These are phyloP conservation scores for Rhinopomastus cyanomelas DNA, from an alignment of 2,113 vertebrate genomes.

Conservation along the genomic window DNA sequence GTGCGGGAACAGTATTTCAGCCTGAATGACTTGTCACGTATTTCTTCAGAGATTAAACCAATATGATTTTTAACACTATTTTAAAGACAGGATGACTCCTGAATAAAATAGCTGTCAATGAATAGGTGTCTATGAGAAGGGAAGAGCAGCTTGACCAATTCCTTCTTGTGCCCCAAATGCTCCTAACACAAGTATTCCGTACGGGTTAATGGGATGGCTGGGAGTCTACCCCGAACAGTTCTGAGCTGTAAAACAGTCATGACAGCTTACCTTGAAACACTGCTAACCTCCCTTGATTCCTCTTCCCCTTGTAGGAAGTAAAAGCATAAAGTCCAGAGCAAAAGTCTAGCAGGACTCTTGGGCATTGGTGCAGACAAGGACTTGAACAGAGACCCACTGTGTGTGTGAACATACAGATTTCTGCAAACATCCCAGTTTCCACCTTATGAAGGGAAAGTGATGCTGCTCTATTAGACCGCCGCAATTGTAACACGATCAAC, in stretches of 20 bases:
- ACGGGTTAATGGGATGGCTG: not conserved
- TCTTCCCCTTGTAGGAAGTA: not conserved
- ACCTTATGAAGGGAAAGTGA: not conserved
- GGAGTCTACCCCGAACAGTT: not conserved
- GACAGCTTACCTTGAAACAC: not conserved
- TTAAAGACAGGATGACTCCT: not conserved
- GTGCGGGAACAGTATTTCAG: not conserved
- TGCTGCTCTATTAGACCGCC: not conserved
- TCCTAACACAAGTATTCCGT: not conserved
- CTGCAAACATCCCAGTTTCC: not conserved
- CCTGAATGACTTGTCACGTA: not conserved
- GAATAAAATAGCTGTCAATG: not conserved
- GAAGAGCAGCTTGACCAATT: not conserved
- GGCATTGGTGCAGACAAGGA: rapidly evolving
- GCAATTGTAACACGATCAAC: not conserved
- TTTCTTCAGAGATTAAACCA: not conserved
- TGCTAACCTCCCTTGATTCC: not conserved
- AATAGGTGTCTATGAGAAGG: not conserved
- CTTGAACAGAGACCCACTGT: not conserved
- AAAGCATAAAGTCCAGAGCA: too few species aligned
- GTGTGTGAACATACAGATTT: not conserved
- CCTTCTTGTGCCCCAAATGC: not conserved
- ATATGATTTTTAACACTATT: not conserved
- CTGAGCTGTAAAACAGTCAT: not conserved
- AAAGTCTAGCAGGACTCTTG: not conserved